A percentile compares a stretch with the other conserved stretches of the same genome.
Conservation (phyloP, 2,797 vertebrate species). For the Knipowitschia caucasica region DNA sequence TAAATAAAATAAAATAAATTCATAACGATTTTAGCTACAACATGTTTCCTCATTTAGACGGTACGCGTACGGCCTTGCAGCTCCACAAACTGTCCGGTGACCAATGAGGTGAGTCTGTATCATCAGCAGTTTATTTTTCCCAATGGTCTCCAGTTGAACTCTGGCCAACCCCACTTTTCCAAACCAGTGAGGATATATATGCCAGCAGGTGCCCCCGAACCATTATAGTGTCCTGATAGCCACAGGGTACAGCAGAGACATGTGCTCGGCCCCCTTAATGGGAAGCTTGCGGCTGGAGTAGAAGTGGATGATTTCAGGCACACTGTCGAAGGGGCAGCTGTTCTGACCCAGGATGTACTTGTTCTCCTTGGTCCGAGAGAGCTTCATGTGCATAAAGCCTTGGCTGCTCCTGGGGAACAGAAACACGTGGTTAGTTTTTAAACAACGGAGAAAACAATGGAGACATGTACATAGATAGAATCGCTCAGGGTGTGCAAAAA, state of each 20-base stretch:
- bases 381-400: conserved; percentile 99
- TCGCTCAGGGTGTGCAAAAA: too few species aligned
- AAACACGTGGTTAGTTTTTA: conserved; percentile 4
- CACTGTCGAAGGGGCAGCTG: conserved; percentile 92
- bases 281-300: conserved; percentile 97
- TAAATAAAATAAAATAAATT: conserved; percentile 61
- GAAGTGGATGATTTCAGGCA: conserved; percentile 96
- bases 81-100: conserved; percentile 42
- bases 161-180: conserved; percentile 16
- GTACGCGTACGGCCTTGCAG: conserved; percentile 50
- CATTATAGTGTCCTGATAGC: conserved; percentile 93
- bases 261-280: conserved; percentile 98
- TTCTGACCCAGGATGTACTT: conserved; percentile 96
- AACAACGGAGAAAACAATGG: background rate
- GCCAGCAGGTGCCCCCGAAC: conserved; percentile 29
- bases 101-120: conserved; percentile 57
- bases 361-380: conserved; percentile 93
- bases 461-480: too few species aligned
- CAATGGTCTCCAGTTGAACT: conserved; percentile 25
- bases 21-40: conserved; percentile 45
- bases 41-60: conserved; percentile 46
- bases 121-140: conserved; percentile 59
- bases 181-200: conserved; percentile 23
- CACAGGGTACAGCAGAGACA: conserved; percentile 97
- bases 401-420: conserved; percentile 90